Evolutionary conservation across 2,888 invertebrate genomes (phyloP).

Genomic region (Parapristionchus giblindavisi): DNA sequence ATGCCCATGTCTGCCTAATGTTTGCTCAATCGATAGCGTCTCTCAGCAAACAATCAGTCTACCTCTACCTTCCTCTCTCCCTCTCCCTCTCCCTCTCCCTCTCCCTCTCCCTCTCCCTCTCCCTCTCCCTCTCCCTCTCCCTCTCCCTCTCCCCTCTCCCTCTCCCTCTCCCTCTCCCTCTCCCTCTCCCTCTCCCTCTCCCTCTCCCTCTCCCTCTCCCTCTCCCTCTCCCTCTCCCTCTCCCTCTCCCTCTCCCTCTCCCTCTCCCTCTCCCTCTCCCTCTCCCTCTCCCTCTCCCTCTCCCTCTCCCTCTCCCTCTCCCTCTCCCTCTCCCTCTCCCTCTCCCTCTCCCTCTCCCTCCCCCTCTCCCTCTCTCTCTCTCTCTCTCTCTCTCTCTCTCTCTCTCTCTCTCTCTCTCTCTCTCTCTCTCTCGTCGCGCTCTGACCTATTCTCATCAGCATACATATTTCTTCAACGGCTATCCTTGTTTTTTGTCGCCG

Average conservation of each 20-base stretch:
- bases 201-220: conserved; percentile 8
- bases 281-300: background rate
- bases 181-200: background rate
- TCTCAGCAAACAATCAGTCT: background rate
- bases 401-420: too few species aligned
- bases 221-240: conserved; percentile 3
- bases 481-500: too few species aligned
- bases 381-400: conserved; percentile 15
- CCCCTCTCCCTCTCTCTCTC: background rate
- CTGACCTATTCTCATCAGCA: too few species aligned
- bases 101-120: background rate
- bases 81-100: background rate
- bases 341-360: background rate
- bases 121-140: background rate
- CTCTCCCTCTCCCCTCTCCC: background rate
- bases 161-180: conserved; percentile 1
- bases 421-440: background rate
- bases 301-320: background rate
- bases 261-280: background rate
- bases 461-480: too few species aligned
- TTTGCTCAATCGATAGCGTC: conserved; percentile 14
- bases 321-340: conserved; percentile 7
- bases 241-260: background rate
- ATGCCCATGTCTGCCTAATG: too few species aligned
- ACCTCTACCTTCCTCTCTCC: background rate